These are phyloP conservation scores for Tyrannus savana DNA, from an alignment of 2,113 vertebrate genomes.

Conservation along the genomic window DNA sequence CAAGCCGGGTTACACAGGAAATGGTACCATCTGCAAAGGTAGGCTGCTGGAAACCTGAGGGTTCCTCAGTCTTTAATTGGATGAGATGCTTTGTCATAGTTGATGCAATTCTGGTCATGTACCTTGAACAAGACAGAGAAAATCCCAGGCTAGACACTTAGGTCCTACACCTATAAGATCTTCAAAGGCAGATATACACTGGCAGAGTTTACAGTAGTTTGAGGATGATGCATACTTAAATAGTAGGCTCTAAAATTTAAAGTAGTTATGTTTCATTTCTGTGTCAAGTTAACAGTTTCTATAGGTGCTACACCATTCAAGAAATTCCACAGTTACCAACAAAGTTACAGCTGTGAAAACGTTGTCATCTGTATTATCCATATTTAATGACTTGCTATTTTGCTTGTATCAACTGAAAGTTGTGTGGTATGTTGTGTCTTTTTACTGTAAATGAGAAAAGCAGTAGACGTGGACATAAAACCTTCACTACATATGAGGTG, in stretches of 20 bases:
- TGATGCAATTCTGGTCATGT: background rate
- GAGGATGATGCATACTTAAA: background rate
- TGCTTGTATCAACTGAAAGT: background rate
- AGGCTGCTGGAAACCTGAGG: background rate
- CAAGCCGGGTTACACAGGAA: conserved; percentile 93
- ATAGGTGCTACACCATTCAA: background rate
- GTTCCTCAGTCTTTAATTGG: background rate
- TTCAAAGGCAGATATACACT: background rate
- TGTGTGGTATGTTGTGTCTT: background rate
- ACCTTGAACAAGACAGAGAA: background rate
- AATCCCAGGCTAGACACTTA: background rate
- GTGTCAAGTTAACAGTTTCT: background rate
- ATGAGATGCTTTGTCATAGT: background rate
- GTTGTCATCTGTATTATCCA: background rate
- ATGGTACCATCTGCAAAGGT: conserved; percentile 96
- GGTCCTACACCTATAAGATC: background rate
- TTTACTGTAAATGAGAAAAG: background rate
- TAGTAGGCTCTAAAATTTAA: background rate
- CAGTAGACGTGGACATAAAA: background rate
- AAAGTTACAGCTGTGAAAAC: background rate
- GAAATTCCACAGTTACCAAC: background rate
- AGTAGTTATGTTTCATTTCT: background rate
- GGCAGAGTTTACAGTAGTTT: background rate
- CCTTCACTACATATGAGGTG: background rate
- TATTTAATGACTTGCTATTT: background rate